These are phyloP conservation scores for Collichthys lucidus DNA, from an alignment of 2,113 vertebrate species.

Conservation along the genomic window DNA sequence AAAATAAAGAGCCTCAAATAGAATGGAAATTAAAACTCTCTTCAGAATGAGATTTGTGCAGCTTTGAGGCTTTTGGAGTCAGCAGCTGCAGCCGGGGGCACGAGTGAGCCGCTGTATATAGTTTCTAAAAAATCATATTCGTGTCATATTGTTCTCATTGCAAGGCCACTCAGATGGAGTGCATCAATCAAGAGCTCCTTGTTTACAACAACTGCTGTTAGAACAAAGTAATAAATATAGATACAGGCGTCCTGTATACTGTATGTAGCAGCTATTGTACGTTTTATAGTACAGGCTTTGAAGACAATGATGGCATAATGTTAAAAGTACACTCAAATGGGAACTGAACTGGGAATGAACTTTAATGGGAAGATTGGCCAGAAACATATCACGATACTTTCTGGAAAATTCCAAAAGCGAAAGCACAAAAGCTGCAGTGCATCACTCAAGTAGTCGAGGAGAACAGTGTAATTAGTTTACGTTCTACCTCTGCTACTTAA, in stretches of 20 bases:
- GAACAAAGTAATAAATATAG: neutral
- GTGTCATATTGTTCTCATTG: neutral
- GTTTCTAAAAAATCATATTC: neutral
- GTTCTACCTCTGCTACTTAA: neutral
- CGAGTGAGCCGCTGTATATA: neutral
- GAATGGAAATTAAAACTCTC: neutral
- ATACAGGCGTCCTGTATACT: neutral
- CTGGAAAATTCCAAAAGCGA: neutral
- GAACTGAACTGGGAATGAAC: neutral
- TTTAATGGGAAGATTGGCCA: neutral
- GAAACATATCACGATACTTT: neutral
- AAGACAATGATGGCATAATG: neutral
- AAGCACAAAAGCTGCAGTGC: neutral
- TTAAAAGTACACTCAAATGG: neutral
- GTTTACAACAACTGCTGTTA: neutral
- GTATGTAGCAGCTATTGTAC: neutral
- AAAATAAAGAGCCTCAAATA: neutral
- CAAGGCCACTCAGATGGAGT: neutral
- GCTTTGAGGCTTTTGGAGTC: neutral
- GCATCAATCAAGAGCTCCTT: conserved; percentile 5
- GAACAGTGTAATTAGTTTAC: conserved; percentile 27
- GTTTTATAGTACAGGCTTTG: neutral
- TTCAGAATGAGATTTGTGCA: neutral
- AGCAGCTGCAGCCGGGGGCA: conserved; percentile 12
- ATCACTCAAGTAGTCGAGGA: neutral